Percentiles rank a stretch among this genome's conserved stretches.
Conservation (phyloP, 2,113 vertebrate genomes). For the Ammospiza nelsoni region DNA sequence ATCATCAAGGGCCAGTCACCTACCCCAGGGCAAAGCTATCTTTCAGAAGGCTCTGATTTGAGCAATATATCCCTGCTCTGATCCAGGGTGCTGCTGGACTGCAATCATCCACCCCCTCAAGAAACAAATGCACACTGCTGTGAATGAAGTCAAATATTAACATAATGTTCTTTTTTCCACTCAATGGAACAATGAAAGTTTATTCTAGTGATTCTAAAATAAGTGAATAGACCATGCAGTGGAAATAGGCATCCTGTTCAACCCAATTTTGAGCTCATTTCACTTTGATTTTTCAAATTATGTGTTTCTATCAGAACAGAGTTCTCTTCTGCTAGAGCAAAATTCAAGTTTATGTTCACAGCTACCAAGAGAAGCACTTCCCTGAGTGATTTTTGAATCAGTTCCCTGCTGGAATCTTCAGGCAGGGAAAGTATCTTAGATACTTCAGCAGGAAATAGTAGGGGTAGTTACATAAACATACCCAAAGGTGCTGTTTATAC, state of each 20-base stretch:
- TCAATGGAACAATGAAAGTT: neutral
- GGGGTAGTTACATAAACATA: neutral
- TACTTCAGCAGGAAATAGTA: neutral
- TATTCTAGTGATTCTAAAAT: neutral
- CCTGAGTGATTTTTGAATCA: neutral
- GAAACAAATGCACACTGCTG: neutral
- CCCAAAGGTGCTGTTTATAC: neutral
- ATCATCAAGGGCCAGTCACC: neutral
- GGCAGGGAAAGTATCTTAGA: neutral
- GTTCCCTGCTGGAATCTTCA: neutral
- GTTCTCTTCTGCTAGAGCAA: neutral
- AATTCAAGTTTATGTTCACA: neutral
- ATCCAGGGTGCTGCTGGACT: neutral
- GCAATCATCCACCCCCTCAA: neutral
- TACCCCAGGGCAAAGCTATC: neutral
- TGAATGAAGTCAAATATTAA: neutral
- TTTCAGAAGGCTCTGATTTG: neutral
- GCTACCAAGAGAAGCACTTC: neutral
- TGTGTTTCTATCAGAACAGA: neutral
- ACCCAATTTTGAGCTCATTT: neutral
- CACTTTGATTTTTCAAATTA: neutral
- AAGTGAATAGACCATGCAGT: neutral
- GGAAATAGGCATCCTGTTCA: neutral
- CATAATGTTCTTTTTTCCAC: neutral
- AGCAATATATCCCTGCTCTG: neutral